Conservation (phyloP, 2,797 vertebrate species). For the Sorex maritimensis region DNA sequence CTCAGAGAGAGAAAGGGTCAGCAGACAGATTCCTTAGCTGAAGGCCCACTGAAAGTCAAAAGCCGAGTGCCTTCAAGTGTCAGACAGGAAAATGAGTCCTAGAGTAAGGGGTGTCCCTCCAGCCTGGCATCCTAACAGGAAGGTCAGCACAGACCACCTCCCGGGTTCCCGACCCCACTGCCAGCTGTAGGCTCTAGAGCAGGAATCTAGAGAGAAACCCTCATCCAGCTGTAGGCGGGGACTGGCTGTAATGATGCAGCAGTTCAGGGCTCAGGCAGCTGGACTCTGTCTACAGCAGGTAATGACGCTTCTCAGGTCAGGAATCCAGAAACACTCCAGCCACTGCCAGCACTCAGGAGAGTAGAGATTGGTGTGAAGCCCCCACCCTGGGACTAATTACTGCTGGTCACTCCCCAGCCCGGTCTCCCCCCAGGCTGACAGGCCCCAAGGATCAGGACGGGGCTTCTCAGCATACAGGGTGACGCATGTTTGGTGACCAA, state of each 20-base stretch:
- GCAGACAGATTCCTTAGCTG: not conserved
- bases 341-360: slow-evolving; percentile 52
- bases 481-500: not conserved
- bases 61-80: not conserved
- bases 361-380: slow-evolving; percentile 70
- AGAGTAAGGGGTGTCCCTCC: not conserved
- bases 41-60: not conserved
- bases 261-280: slow-evolving; percentile 39
- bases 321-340: slow-evolving; percentile 79
- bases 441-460: not conserved
- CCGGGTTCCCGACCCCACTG: not conserved
- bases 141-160: too few relatives aligned
- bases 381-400: slow-evolving; percentile 70
- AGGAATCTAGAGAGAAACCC: not conserved
- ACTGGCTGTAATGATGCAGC: not conserved
- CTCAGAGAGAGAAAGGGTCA: not conserved
- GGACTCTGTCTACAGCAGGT: slow-evolving; percentile 69
- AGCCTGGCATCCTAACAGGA: not conserved
- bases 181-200: fast-evolving
- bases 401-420: slow-evolving; percentile 36
- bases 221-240: not conserved
- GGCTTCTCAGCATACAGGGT: not conserved
- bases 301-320: slow-evolving; percentile 77
- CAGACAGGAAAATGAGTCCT: not conserved
- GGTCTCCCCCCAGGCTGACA: slow-evolving; percentile 69